Evolutionary conservation across 1,140 invertebrate genomes (phyloP).

Genomic region (Hylaeus volcanicus): DNA sequence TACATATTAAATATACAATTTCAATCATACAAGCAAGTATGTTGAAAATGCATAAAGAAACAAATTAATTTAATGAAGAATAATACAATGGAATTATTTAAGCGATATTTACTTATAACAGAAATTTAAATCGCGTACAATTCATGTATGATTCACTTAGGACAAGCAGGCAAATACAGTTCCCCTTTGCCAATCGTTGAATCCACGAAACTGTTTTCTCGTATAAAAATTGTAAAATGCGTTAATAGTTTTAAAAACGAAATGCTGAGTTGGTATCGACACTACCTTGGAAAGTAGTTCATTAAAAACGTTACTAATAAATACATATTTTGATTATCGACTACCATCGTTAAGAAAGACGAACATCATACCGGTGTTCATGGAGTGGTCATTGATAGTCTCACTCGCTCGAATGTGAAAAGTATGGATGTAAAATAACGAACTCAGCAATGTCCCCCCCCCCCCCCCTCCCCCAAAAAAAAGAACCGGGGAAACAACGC

Average conservation of each 20-base stretch:
- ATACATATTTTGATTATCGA: slow-evolving; percentile 27
- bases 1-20: slow-evolving; percentile 65
- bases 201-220: slow-evolving; percentile 29
- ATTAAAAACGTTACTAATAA: slow-evolving; percentile 32
- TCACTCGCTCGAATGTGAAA: not conserved
- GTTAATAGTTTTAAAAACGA: slow-evolving; percentile 42
- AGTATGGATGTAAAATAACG: slow-evolving; percentile 24
- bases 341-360: not conserved
- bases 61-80: slow-evolving; percentile 62
- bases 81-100: slow-evolving; percentile 65
- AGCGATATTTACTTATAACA: slow-evolving; percentile 53
- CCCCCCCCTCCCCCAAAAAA: slow-evolving; percentile 7
- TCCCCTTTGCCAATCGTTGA: slow-evolving; percentile 56
- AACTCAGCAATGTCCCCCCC: slow-evolving; percentile 43
- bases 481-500: slow-evolving; percentile 16
- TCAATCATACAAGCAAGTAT: slow-evolving; percentile 62
- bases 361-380: not conserved
- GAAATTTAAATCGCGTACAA: slow-evolving; percentile 47
- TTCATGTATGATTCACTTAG: slow-evolving; percentile 43
- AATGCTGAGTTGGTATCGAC: slow-evolving; percentile 38
- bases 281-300: slow-evolving; percentile 3
- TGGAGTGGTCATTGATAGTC: not conserved
- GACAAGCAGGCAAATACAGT: slow-evolving; percentile 52
- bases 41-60: slow-evolving; percentile 61
- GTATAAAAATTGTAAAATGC: slow-evolving; percentile 59